phyloP scores from a whole-genome alignment of 2,888 invertebrate species.

The Ochropleura plecta region DNA sequence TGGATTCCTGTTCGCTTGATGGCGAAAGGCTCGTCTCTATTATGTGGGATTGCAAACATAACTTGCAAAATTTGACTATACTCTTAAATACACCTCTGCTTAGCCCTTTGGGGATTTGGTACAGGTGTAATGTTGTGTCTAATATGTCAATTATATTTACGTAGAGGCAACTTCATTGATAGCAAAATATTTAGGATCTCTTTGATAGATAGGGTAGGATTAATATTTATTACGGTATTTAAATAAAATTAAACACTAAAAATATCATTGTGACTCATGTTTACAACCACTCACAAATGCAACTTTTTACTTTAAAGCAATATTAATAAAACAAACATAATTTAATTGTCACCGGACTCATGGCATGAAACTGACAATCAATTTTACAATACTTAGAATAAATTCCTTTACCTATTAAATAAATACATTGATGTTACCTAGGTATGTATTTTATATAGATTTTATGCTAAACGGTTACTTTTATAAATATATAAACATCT shows the following conservation, averaged over 20 bases:
- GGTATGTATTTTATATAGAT: conserved; percentile 57
- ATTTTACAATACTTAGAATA: conserved; percentile 75
- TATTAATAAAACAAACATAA: conserved; percentile 83
- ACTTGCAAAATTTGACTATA: too few species aligned
- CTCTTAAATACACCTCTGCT: too few species aligned
- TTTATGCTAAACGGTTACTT: conserved; percentile 60
- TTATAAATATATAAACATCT: conserved; percentile 58
- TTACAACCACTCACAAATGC: conserved; percentile 90
- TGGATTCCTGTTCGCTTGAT: too few species aligned
- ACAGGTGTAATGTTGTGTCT: too few species aligned
- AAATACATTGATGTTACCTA: conserved; percentile 78
- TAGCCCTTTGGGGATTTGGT: too few species aligned
- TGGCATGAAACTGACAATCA: conserved; percentile 85
- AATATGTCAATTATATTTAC: too few species aligned
- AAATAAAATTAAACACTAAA: conserved; percentile 76
- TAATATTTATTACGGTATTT: neutral
- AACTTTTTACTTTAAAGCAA: conserved; percentile 87
- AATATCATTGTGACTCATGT: conserved; percentile 87
- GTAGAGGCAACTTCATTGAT: too few species aligned
- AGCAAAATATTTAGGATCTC: too few species aligned
- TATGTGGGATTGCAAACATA: too few species aligned
- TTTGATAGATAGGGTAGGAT: neutral
- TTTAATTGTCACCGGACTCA: conserved; percentile 83
- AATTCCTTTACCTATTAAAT: conserved; percentile 77
- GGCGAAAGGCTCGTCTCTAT: too few species aligned